A percentile compares a stretch with the other conserved stretches of the same genome.
Conservation (phyloP, 2,113 vertebrate species). For the Elanus axillaris region DNA sequence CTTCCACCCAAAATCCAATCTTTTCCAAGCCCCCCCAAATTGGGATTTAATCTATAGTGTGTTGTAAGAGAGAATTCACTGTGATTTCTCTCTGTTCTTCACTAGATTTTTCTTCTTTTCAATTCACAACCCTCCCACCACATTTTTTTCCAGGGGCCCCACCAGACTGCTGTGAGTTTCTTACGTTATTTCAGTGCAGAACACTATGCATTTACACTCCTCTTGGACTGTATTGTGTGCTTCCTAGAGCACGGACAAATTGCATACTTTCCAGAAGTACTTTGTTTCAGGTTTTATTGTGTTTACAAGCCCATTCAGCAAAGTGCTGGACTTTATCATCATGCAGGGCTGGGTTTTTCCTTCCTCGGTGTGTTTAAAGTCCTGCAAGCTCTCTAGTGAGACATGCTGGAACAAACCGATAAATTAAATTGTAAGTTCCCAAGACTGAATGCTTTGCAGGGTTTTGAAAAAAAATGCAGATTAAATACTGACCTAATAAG, state of each 20-base stretch:
- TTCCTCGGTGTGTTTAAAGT: neutral
- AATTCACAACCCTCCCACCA: neutral
- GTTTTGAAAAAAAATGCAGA: neutral
- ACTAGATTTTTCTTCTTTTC: neutral
- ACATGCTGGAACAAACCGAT: neutral
- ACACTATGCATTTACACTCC: neutral
- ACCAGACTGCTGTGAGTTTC: neutral
- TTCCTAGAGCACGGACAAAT: neutral
- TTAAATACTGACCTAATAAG: neutral
- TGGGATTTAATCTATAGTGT: neutral
- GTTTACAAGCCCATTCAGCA: neutral
- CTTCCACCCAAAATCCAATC: neutral
- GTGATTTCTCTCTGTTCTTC: neutral
- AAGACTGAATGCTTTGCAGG: neutral
- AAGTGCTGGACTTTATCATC: conserved; percentile 37
- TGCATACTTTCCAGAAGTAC: neutral
- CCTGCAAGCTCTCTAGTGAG: neutral
- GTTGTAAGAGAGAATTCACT: neutral
- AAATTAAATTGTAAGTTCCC: neutral
- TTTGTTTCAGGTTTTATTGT: conserved; percentile 12
- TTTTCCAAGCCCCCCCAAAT: neutral
- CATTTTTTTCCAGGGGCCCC: neutral
- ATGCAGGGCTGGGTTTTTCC: neutral
- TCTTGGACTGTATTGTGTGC: neutral
- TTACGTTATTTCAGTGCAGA: neutral